These are phyloP conservation scores for Sula dactylatra DNA, from an alignment of 2,113 vertebrate species.

Conservation along the genomic window DNA sequence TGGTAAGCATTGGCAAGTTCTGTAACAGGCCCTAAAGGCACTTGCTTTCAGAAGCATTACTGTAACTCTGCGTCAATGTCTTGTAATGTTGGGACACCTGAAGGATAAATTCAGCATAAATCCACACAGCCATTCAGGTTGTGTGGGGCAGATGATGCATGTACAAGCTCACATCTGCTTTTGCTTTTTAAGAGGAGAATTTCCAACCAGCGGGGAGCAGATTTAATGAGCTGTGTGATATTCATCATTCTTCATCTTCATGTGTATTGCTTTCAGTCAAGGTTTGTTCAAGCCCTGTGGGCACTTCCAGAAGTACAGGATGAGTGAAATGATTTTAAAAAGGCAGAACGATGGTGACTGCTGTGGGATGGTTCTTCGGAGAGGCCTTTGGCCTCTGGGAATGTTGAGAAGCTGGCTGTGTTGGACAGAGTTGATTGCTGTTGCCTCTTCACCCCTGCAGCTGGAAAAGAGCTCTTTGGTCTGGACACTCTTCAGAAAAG, in stretches of 20 bases:
- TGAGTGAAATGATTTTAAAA: background rate
- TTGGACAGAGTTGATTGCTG: background rate
- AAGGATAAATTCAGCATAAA: background rate
- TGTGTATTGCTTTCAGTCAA: background rate
- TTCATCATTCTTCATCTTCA: background rate
- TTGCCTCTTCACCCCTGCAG: background rate
- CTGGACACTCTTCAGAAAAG: slow-evolving; percentile 97
- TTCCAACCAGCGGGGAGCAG: background rate
- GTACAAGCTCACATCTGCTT: background rate
- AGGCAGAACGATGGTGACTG: background rate
- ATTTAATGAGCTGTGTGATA: background rate
- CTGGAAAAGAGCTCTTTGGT: slow-evolving; percentile 96
- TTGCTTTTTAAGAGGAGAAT: background rate
- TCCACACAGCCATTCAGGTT: background rate
- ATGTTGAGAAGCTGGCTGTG: background rate
- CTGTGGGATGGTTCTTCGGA: background rate
- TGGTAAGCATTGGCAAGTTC: background rate
- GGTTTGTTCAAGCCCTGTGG: background rate
- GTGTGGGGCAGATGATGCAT: background rate
- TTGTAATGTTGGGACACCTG: background rate
- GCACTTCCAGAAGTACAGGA: background rate
- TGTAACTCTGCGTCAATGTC: background rate
- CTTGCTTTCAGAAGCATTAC: background rate
- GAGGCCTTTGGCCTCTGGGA: background rate
- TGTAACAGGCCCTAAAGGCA: background rate